Evolutionary conservation across 2,888 invertebrate genomes (phyloP).

Genomic region (Dicyrtoma fusca): DNA sequence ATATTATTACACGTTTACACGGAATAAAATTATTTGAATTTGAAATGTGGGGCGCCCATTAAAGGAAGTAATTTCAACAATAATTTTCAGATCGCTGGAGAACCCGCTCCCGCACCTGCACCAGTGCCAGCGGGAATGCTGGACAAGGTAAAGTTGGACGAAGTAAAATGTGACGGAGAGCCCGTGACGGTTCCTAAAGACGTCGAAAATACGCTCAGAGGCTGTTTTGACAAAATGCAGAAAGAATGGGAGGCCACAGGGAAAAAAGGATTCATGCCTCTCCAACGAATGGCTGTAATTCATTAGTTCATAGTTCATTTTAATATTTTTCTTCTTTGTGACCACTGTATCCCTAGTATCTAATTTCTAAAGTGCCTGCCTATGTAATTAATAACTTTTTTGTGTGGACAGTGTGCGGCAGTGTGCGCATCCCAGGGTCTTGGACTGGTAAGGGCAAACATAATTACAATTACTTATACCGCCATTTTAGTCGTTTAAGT

Average conservation of each 20-base stretch:
- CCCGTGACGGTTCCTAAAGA: constrained; percentile 19
- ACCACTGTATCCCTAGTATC: no score
- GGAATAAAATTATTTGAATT: no score
- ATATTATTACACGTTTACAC: no score
- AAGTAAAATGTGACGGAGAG: constrained; percentile 43
- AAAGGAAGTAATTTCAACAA: no score
- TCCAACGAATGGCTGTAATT: constrained; percentile 20
- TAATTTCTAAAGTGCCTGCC: no score
- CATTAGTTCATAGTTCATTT: not conserved
- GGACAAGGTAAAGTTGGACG: constrained; percentile 32
- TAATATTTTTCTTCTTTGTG: no score
- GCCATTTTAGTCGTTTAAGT: no score
- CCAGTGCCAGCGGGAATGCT: constrained; percentile 16
- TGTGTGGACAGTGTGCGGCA: constrained; percentile 10
- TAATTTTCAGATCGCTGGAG: not conserved
- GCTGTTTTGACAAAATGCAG: constrained; percentile 19
- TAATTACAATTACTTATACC: no score
- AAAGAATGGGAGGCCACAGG: constrained; percentile 13
- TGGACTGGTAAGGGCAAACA: constrained; percentile 18
- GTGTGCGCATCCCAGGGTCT: constrained; percentile 17
- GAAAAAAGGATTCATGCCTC: constrained; percentile 27
- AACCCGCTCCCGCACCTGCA: not conserved
- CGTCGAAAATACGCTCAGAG: not conserved
- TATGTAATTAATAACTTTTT: no score
- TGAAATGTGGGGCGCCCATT: no score